These are phyloP conservation scores for Melanerpes formicivorus DNA, from an alignment of 2,113 vertebrate species.

Conservation along the genomic window DNA sequence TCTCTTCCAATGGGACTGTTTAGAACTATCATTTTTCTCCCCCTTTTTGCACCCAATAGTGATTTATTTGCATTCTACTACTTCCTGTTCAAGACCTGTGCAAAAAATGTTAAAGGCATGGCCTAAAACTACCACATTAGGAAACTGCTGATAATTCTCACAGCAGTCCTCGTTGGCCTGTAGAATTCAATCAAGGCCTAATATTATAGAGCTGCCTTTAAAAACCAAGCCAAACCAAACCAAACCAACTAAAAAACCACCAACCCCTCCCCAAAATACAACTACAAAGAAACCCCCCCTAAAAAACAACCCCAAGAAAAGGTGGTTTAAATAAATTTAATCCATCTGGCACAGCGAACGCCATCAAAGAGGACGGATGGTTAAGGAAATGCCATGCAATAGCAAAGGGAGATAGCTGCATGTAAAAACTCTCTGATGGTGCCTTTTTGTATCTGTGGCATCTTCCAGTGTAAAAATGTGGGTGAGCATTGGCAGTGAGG, in stretches of 20 bases:
- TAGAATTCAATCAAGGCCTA: background rate
- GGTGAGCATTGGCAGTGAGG: background rate
- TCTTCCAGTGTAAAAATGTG: conserved; percentile 14
- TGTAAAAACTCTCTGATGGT: background rate
- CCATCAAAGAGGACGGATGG: background rate
- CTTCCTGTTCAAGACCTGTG: too few species aligned
- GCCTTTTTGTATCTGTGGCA: background rate
- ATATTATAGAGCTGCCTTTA: background rate
- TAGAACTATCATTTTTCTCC: too few species aligned
- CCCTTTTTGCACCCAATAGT: too few species aligned
- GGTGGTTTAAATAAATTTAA: background rate
- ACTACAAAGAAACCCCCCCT: too few species aligned
- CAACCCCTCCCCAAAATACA: too few species aligned
- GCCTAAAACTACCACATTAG: background rate
- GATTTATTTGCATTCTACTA: too few species aligned
- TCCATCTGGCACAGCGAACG: background rate
- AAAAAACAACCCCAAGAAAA: background rate
- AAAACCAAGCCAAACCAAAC: background rate
- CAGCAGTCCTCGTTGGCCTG: background rate
- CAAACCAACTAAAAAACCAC: too few species aligned
- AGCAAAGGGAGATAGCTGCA: background rate
- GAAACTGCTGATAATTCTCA: background rate
- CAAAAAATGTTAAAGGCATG: too few species aligned
- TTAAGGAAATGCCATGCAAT: background rate
- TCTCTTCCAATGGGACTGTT: too few species aligned